Conservation (phyloP, 2,113 vertebrate species). For the Corythoichthys haematopterus region DNA sequence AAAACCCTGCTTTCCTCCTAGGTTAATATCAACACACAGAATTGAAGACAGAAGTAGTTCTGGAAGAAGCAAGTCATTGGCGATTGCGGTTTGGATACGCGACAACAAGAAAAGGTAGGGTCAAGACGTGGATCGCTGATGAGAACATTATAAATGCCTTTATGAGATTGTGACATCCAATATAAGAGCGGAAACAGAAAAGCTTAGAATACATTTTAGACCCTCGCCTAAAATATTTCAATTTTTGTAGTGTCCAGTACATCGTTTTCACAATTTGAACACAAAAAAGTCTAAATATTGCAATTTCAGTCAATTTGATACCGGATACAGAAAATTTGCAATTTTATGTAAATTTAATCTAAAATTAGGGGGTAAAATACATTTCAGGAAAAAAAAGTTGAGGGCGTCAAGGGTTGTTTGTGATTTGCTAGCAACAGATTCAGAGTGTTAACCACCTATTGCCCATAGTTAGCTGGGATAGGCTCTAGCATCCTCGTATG, state of each 20-base stretch:
- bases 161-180: neutral
- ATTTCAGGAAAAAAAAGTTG: no score
- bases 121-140: neutral
- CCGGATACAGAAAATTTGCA: no score
- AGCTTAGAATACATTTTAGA: neutral
- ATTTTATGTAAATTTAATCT: no score
- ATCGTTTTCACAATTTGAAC: neutral
- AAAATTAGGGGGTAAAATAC: no score
- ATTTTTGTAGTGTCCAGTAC: neutral
- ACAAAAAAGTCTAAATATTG: neutral
- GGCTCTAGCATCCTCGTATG: no score
- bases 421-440: no score
- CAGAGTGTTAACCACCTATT: no score
- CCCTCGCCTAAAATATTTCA: neutral
- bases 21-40: constrained; percentile 32
- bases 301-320: neutral
- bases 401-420: no score
- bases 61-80: constrained; percentile 19
- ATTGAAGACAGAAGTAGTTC: constrained; percentile 21
- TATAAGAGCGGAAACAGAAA: neutral
- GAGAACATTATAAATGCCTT: neutral
- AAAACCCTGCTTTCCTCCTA: constrained; percentile 49
- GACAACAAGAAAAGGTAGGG: neutral
- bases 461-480: no score
- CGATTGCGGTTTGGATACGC: constrained; percentile 12